Evolutionary conservation across 2,888 invertebrate species (phyloP).

Genomic region (Nudaria mundana): DNA sequence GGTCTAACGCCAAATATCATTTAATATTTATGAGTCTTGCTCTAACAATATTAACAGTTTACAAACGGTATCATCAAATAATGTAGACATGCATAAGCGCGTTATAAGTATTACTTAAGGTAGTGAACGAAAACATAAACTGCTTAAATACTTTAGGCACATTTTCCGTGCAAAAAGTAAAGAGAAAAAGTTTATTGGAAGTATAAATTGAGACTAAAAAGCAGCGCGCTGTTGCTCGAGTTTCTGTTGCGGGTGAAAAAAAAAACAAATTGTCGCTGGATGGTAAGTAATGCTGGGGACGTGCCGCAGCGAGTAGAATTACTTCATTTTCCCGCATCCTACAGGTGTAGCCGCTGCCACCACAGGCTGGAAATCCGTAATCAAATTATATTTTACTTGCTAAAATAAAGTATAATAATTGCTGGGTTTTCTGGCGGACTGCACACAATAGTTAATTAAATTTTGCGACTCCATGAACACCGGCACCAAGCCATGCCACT

Average conservation of each 20-base stretch:
- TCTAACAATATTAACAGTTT: slow-evolving; percentile 30
- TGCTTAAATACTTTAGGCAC: slow-evolving; percentile 70
- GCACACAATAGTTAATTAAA: slow-evolving; percentile 39
- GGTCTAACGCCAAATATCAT: no score
- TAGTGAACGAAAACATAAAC: slow-evolving; percentile 61
- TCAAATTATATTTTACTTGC: slow-evolving; percentile 58
- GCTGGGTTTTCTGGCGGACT: slow-evolving; percentile 32
- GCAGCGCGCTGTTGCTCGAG: slow-evolving; percentile 62
- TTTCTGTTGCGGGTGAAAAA: slow-evolving; percentile 63
- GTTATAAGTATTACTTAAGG: slow-evolving; percentile 52
- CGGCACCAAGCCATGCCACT: slow-evolving; percentile 17
- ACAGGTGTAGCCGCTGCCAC: slow-evolving; percentile 47
- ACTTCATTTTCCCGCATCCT: slow-evolving; percentile 59
- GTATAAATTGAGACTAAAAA: slow-evolving; percentile 76
- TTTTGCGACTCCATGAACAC: slow-evolving; percentile 15
- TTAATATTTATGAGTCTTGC: slow-evolving; percentile 18
- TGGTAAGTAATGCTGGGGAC: slow-evolving; percentile 70
- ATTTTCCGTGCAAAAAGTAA: slow-evolving; percentile 64
- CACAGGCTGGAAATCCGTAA: slow-evolving; percentile 35
- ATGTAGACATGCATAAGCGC: slow-evolving; percentile 39
- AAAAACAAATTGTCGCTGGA: slow-evolving; percentile 74
- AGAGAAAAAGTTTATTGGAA: slow-evolving; percentile 69
- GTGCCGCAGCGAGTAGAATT: slow-evolving; percentile 65
- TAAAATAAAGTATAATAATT: slow-evolving; percentile 48
- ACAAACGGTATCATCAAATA: slow-evolving; percentile 36